phyloP scores from a whole-genome alignment of 2,113 vertebrate genomes.

The Varanus salvator region DNA sequence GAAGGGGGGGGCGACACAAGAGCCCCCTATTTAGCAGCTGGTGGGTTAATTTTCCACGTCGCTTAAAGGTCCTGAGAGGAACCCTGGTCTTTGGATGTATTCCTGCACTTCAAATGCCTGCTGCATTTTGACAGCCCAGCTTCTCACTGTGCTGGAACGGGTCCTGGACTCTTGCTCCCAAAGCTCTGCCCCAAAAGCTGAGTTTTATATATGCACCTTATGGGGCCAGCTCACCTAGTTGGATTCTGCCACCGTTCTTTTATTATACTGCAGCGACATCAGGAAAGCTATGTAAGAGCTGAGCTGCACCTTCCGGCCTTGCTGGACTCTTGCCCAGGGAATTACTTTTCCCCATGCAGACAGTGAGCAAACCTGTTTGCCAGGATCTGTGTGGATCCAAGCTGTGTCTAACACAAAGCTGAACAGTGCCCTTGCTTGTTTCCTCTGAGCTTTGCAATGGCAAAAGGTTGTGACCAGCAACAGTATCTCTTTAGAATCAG shows the following conservation, averaged over 20 bases:
- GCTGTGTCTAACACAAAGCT: neutral
- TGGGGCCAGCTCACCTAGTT: neutral
- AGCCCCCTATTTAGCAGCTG: no score
- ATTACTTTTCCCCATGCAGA: neutral
- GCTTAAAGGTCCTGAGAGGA: no score
- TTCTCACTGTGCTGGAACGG: no score
- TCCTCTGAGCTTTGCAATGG: neutral
- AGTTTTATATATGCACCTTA: neutral
- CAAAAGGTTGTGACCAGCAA: neutral
- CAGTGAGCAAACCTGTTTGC: neutral
- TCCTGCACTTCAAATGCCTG: no score
- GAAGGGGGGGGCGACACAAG: neutral
- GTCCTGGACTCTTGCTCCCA: no score
- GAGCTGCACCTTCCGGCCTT: neutral
- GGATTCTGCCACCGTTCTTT: no score
- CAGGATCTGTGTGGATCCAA: no score
- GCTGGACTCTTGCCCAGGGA: neutral
- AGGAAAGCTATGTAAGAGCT: no score
- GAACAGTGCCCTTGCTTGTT: no score
- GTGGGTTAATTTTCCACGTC: neutral
- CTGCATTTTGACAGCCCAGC: no score
- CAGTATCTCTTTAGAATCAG: neutral
- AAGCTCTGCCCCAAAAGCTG: no score
- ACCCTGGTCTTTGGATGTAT: no score
- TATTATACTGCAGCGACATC: neutral